Percentiles rank a stretch among this genome's conserved stretches.
phyloP scores from a whole-genome alignment of 2,113 vertebrate genomes.

The Tonatia bakeri region DNA sequence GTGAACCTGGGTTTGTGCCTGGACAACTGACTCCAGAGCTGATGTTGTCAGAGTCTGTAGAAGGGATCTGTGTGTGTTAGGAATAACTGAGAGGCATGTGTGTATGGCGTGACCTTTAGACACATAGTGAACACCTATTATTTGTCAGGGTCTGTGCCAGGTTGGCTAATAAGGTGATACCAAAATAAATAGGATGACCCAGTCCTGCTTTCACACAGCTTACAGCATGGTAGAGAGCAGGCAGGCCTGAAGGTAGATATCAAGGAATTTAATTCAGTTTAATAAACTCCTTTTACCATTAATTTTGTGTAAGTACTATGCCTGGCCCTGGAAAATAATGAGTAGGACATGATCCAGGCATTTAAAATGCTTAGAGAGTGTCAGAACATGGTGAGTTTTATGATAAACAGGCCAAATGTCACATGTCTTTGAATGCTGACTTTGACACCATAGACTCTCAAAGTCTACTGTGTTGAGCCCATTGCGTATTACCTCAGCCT shows the following conservation, averaged over 20 bases:
- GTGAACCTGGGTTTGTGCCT: background rate
- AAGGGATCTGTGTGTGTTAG: background rate
- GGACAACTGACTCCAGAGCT: background rate
- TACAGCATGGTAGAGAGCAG: background rate
- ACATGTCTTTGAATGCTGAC: background rate
- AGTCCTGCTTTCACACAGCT: background rate
- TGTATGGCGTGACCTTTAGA: background rate
- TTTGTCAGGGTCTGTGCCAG: background rate
- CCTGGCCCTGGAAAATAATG: background rate
- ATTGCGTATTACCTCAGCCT: background rate
- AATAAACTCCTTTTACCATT: background rate
- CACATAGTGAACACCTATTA: background rate
- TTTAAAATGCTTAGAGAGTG: background rate
- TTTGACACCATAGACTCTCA: background rate
- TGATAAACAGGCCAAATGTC: background rate
- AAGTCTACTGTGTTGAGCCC: background rate
- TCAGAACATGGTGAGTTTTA: background rate
- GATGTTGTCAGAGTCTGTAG: background rate
- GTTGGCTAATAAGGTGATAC: background rate
- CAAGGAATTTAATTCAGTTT: background rate
- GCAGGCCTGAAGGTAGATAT: background rate
- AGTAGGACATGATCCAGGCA: background rate
- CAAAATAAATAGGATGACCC: background rate
- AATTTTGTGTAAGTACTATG: background rate
- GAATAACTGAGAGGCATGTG: background rate